Conservation (phyloP, 2,888 invertebrate genomes). For the Papilio protenor region DNA sequence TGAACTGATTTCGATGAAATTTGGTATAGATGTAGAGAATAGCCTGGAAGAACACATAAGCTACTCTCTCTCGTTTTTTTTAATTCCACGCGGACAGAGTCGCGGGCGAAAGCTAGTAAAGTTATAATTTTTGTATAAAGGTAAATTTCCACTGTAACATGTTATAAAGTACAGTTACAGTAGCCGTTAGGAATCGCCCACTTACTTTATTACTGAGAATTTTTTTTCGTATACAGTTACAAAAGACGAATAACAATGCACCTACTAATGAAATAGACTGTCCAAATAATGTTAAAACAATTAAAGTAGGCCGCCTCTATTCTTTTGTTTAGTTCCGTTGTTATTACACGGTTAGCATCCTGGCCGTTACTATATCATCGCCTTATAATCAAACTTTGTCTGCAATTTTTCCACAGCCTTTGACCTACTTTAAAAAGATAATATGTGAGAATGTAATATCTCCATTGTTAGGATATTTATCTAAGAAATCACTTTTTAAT, state of each 20-base stretch:
- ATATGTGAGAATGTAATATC: neutral
- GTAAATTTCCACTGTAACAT: neutral
- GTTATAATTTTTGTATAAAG: neutral
- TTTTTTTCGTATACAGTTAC: slow-evolving; percentile 34
- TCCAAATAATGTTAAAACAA: slow-evolving; percentile 18
- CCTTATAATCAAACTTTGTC: neutral
- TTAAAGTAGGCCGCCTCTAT: slow-evolving; percentile 20
- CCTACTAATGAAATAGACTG: slow-evolving; percentile 25
- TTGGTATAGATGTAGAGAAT: no score
- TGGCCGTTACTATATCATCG: slow-evolving; percentile 9
- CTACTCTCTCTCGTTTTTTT: no score
- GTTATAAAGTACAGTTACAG: slow-evolving; percentile 12
- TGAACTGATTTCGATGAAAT: no score
- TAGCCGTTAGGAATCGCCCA: neutral
- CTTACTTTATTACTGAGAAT: slow-evolving; percentile 22
- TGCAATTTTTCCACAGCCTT: neutral
- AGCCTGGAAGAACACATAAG: no score
- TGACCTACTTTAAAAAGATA: slow-evolving; percentile 21
- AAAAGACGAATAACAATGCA: slow-evolving; percentile 30
- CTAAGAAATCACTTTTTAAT: neutral
- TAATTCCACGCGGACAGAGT: no score
- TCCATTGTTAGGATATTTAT: neutral
- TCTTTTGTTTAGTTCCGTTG: slow-evolving; percentile 24
- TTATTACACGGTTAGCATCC: slow-evolving; percentile 3
- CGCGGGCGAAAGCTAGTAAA: no score